phyloP scores from a whole-genome alignment of 1,140 invertebrate species.

The Octopus bimaculoides region DNA sequence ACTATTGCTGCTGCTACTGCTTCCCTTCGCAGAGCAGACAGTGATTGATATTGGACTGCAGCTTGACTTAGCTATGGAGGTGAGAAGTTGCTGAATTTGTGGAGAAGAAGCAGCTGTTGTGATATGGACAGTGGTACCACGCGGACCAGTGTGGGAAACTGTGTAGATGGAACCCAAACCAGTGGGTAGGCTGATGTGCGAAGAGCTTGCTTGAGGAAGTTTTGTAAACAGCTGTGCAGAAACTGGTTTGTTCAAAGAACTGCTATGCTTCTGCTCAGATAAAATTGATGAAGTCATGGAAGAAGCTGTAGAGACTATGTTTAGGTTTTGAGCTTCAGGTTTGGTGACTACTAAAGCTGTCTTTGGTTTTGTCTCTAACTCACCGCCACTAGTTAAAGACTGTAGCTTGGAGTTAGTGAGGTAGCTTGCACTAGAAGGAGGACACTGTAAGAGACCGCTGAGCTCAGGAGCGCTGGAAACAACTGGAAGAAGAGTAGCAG shows the following conservation, averaged over 20 bases:
- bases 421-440: slow-evolving; percentile 8
- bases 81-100: slow-evolving; percentile 45
- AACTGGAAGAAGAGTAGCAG: slow-evolving; percentile 14
- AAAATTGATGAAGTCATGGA: too few species aligned
- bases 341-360: too few species aligned
- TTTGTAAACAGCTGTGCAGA: not conserved
- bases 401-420: slow-evolving; percentile 16
- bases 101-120: slow-evolving; percentile 34
- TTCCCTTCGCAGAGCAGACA: not conserved
- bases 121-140: slow-evolving; percentile 31
- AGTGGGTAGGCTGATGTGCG: not conserved
- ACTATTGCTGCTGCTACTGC: not conserved
- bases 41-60: slow-evolving; percentile 6
- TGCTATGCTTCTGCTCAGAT: too few species aligned
- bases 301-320: too few species aligned
- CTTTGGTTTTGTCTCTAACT: not conserved
- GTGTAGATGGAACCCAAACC: not conserved
- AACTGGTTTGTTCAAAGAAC: not conserved
- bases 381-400: slow-evolving; percentile 12
- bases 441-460: slow-evolving; percentile 31
- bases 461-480: slow-evolving; percentile 38
- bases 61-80: slow-evolving; percentile 22
- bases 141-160: slow-evolving; percentile 18
- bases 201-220: not conserved
- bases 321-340: too few species aligned